Evolutionary conservation across 2,113 vertebrate species (phyloP), one percentile per base, ranked within the genome.

Genomic region (Circaetus cinerascens): DNA sequence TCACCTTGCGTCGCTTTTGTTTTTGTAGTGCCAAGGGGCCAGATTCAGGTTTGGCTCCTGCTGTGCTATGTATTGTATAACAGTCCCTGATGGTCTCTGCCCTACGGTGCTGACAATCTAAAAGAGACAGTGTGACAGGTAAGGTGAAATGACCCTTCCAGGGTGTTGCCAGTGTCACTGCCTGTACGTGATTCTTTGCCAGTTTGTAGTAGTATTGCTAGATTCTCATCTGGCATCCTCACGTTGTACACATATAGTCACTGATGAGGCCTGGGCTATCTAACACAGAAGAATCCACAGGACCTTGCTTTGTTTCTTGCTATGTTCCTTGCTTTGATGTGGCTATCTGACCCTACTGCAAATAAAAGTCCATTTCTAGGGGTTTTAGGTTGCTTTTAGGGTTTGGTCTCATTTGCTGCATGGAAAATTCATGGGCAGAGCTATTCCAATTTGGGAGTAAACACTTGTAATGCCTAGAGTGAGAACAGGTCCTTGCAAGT

Each of bases 211-310:
- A 32, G 32, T 15, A 16, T 15, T 60, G n/a, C 29, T 30, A 25
- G 22, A 13, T 67, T 38, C 23, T 75, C 29, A 40, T 13, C 45
- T 55, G 48, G 17, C 48, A 29, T 74, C 41, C 22, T 66, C 12
- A 12, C 22, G 22, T 21, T 53, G 68, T 26, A 29, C 2, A 2
- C 0, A 0, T 34, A 1, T 3, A 17, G 41, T 32, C 8, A n/a
- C 46, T 25, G 25, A 5, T 38, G 53, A 56, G 36, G 29, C 41
- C 20, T 36, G 29, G 43, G 34, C 62, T 79, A 5, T 48, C 38
- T 20, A 14, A 27, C 27, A 45, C 3, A 16, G 38, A 50, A 77
- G 45, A 60, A 75, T 71, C 63, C 40, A 11, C 4, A n/a, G 18
- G 21, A 60, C 25, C 11, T 60, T 27, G 21, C 30, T 26, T 55